Base-by-base conservation (phyloP, 92 coral and sea anemone species). In the Parazoanthus atlanticus region DNA sequence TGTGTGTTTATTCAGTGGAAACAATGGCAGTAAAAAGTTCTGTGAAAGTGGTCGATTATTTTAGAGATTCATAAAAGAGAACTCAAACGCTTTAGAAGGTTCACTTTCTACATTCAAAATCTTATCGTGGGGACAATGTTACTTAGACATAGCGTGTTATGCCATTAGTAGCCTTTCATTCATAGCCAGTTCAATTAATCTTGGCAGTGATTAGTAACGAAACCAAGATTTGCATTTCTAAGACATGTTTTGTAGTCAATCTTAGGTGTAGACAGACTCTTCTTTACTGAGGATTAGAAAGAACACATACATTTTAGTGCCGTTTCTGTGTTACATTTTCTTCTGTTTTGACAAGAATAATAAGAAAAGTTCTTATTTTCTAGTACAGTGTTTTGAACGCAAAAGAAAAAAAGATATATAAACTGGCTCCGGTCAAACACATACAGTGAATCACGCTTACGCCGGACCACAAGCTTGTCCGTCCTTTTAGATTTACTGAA, bases 1-100 rank as follows among this genome's bases (percentile, higher is more conserved):
- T 26, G 87, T 84, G 78, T 82, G 76, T 84, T 84, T 84, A 77
- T 70, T 84, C 87, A 84, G 77, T 58, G 78, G 40, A 84, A 84
- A 84, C 78, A 84, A 80, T 80, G 70, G 84, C 70, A 34, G 71
- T n/a, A 38, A 76, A 41, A 80, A 54, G 72, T 19, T 56, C 21
- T 9, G 71, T 58, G 84, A 80, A 54, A 31, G 38, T 4, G 41
- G 71, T 36, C 71, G 71, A 56, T 54, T 41, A 8, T 52, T 80
- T 32, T 12, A 30, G 70, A 25, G 25, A 28, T 31, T 17, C 30
- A 33, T 54, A 80, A 80, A 21, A 78, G 10, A 54, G 23, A 29
- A 29, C 2, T 52, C 41, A 52, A 56, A 21, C 40, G 23, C 12
- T 12, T 7, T 28, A 26, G 70, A 21, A 17, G 34, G 33, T 30